These are phyloP conservation scores for Notiomystis cincta DNA, from an alignment of 2,113 vertebrate genomes.

Conservation along the genomic window DNA sequence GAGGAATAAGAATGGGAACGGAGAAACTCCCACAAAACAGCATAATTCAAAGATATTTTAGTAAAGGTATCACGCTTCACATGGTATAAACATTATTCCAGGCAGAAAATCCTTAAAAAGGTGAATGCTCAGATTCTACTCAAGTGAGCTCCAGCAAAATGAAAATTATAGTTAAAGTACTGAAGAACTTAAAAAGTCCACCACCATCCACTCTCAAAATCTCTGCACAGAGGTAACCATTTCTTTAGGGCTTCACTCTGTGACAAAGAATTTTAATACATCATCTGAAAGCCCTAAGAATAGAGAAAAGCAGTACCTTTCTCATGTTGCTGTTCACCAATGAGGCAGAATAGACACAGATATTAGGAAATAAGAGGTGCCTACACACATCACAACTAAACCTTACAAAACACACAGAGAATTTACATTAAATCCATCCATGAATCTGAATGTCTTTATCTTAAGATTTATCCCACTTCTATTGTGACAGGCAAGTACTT, in stretches of 20 bases:
- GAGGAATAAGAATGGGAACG: not conserved
- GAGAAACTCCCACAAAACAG: not conserved
- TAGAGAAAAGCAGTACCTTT: not conserved
- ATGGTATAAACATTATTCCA: not conserved
- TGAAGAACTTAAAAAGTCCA: not conserved
- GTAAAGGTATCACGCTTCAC: not conserved
- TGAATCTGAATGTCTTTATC: not conserved
- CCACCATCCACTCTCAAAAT: not conserved
- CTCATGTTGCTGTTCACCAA: not conserved
- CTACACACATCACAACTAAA: not conserved
- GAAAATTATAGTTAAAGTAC: not conserved
- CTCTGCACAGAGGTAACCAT: not conserved
- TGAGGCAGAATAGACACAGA: not conserved
- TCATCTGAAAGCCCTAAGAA: not conserved
- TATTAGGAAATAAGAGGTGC: not conserved
- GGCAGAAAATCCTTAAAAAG: not conserved
- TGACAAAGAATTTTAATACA: not conserved
- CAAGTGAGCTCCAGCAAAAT: not conserved
- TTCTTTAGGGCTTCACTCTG: not conserved
- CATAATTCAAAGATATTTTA: not conserved
- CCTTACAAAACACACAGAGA: not conserved
- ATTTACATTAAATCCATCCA: not conserved
- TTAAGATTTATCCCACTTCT: not conserved
- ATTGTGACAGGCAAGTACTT: not conserved
- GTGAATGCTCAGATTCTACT: not conserved